Evolutionary conservation across 2,113 vertebrate genomes (phyloP).

Genomic region (Perccottus glenii): DNA sequence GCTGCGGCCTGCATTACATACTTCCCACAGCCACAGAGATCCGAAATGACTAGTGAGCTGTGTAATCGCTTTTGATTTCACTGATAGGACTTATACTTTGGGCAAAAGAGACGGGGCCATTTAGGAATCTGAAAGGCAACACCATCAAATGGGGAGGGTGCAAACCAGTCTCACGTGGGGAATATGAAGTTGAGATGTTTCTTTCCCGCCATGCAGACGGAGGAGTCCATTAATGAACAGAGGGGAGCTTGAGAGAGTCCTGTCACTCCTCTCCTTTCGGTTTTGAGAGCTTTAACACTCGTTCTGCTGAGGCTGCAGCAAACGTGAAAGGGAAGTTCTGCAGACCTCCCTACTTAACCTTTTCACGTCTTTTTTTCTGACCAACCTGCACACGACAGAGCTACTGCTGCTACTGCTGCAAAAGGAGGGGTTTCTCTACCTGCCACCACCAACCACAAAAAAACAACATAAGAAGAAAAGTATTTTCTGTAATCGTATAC

Average conservation of each 20-base stretch:
- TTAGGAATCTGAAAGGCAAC: conserved; percentile 82
- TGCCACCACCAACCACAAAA: conserved; percentile 22
- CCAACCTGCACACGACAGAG: conserved; percentile 19
- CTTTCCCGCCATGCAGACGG: conserved; percentile 78
- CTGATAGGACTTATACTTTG: conserved; percentile 89
- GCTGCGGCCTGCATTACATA: conserved; percentile 89
- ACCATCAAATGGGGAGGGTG: conserved; percentile 65
- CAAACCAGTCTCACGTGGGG: conserved; percentile 77
- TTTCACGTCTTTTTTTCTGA: conserved; percentile 58
- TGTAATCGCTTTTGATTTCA: conserved; percentile 88
- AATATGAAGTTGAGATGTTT: conserved; percentile 88
- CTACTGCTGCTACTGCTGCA: conserved; percentile 1
- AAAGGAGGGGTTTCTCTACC: neutral
- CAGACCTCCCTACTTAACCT: conserved; percentile 42
- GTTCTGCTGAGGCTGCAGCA: conserved; percentile 46
- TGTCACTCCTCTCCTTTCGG: conserved; percentile 79
- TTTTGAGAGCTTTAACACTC: conserved; percentile 84
- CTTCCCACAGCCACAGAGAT: conserved; percentile 93
- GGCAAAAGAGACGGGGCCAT: conserved; percentile 78
- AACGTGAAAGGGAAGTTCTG: conserved; percentile 27
- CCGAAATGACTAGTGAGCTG: conserved; percentile 89
- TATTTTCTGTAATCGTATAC: conserved; percentile 41
- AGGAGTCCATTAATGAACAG: conserved; percentile 88
- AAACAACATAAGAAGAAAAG: conserved; percentile 34
- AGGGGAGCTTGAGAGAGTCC: conserved; percentile 86